Conservation (phyloP, 2,113 vertebrate genomes). For the Dasyprocta punctata region DNA sequence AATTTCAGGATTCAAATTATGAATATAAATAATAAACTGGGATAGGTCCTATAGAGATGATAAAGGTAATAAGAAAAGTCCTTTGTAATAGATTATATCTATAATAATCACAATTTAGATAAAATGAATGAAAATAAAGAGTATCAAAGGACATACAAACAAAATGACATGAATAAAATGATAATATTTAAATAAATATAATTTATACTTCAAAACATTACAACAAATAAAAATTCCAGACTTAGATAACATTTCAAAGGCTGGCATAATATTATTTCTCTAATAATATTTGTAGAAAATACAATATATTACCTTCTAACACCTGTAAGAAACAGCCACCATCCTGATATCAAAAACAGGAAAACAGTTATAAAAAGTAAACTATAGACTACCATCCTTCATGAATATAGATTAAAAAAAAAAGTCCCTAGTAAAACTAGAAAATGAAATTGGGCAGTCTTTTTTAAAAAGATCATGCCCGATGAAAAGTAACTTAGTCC, state of each 20-base stretch:
- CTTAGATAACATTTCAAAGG: neutral
- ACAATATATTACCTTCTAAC: neutral
- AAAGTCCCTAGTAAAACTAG: neutral
- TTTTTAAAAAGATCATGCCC: neutral
- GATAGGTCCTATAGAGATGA: neutral
- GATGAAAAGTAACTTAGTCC: neutral
- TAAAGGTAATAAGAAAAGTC: neutral
- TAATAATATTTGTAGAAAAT: neutral
- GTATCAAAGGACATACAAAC: neutral
- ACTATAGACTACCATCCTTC: neutral
- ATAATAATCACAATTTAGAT: neutral
- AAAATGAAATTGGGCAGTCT: neutral
- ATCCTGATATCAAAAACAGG: neutral
- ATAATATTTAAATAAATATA: neutral
- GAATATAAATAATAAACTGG: neutral
- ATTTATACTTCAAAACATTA: neutral
- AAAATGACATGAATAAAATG: neutral
- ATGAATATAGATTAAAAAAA: neutral
- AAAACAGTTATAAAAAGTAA: neutral
- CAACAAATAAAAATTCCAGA: neutral
- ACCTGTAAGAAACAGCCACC: neutral
- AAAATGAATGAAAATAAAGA: neutral
- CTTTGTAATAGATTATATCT: neutral
- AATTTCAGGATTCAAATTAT: neutral
- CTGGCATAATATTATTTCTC: neutral